A percentile compares a stretch with the other conserved stretches of the same genome.
Evolutionary conservation across 1,140 invertebrate genomes (phyloP).

Genomic region (Drosophila ananassae): DNA sequence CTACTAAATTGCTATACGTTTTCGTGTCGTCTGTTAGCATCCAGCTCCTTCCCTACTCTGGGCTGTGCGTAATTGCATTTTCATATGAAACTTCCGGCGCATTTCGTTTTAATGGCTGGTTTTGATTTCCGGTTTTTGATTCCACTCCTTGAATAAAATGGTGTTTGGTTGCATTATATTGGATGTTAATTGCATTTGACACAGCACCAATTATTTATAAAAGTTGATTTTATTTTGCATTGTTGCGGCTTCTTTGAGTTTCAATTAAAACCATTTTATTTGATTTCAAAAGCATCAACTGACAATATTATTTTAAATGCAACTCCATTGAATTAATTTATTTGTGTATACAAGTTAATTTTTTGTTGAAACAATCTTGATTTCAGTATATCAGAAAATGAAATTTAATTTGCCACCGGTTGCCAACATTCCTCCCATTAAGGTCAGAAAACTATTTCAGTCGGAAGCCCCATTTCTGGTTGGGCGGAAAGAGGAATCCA

Average conservation of each 20-base stretch:
- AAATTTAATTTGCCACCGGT: conserved; percentile 20
- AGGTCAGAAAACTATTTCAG: conserved; percentile 22
- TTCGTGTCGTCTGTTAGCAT: conserved; percentile 58
- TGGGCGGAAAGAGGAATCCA: neutral
- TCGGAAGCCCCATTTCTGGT: conserved; percentile 10
- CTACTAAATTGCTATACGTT: conserved; percentile 72
- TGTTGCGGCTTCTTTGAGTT: conserved; percentile 8
- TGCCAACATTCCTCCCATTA: conserved; percentile 8
- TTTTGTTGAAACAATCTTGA: conserved; percentile 10
- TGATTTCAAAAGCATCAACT: conserved; percentile 10
- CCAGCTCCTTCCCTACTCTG: neutral
- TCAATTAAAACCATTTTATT: conserved; percentile 9
- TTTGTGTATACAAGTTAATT: conserved; percentile 12
- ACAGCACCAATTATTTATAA: neutral
- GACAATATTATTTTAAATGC: conserved; percentile 9
- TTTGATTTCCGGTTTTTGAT: conserved; percentile 46
- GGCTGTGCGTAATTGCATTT: conserved; percentile 46
- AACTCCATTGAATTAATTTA: conserved; percentile 29
- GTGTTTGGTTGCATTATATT: conserved; percentile 54
- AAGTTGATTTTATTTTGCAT: conserved; percentile 5
- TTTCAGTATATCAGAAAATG: conserved; percentile 14
- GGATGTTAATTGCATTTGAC: conserved; percentile 12
- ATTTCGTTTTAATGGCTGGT: conserved; percentile 42
- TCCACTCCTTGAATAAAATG: conserved; percentile 23
- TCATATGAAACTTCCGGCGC: conserved; percentile 59